Evolutionary conservation across 2,797 vertebrate genomes (phyloP), one percentile per base, ranked within the genome.

Genomic region (Siniperca scherzeri): DNA sequence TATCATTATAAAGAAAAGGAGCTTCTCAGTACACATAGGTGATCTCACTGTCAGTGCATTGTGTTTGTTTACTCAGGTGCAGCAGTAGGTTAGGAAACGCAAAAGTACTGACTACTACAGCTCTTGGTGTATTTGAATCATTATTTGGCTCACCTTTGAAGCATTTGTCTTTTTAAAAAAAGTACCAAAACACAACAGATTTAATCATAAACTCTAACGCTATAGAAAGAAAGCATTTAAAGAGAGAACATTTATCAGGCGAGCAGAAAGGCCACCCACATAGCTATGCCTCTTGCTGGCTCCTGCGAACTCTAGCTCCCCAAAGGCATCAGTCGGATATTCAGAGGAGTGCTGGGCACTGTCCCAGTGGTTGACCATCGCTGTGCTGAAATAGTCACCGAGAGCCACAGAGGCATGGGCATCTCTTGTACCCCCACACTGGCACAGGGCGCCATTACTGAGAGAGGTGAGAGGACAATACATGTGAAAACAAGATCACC

Each of bases 341-440:
- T 98, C 97, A 0, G 97, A 97, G 6, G 98, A 97, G 83, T 98
- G 98, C 50, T 96, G 93, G 27, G 91, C 88, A 4, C 95, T 95
- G 80, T 96, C 94, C 98, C 98, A 98, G 62, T 91, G 94, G 70
- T 96, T 98, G 88, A 98, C 97, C 1, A 98, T 95, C 0, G 98
- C 97, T 0, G 97, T 96, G 86, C 97, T 96, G 65, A 98, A 98
- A 22, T 95, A 95, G 81, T 98, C 97, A 12, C 97, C 96, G 6
- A 96, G 88, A 1, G 96, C 97, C 84, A 97, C 96, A 0, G 96
- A 91, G 0, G 74, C 87, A 38, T 98, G 98, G 4, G 17, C 30
- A 0, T 89, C 90, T 83, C 94, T 95, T 0, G 38, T 0, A 3
- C 74, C 87, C 12, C 98, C 98, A 46, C 97, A 98, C 87, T 98